These are phyloP conservation scores for Phodopus roborovskii DNA, from an alignment of 2,113 vertebrate species.

Conservation along the genomic window DNA sequence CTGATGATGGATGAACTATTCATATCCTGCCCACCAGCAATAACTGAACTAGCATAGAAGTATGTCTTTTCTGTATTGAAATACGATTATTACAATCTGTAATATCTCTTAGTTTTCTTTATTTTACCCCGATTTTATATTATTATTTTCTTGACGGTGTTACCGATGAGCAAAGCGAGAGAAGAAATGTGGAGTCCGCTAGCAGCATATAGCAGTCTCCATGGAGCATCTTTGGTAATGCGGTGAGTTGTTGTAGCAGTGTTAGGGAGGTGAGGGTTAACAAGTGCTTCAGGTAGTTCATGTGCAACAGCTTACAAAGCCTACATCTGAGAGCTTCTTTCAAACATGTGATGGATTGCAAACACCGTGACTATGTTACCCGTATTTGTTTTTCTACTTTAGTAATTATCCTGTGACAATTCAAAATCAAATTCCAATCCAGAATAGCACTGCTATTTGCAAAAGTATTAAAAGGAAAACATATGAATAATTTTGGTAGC, in stretches of 20 bases:
- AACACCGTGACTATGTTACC: background rate
- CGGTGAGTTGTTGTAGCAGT: background rate
- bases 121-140: background rate
- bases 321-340: background rate
- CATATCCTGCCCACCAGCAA: background rate
- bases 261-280: background rate
- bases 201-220: background rate
- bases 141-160: background rate
- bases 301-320: background rate
- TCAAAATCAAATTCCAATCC: slow-evolving; percentile 55
- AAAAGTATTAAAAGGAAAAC: slow-evolving; percentile 54
- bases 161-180: background rate
- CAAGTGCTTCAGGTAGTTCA: background rate
- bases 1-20: background rate
- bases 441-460: slow-evolving; percentile 50
- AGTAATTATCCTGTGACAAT: background rate
- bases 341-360: background rate
- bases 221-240: background rate
- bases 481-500: background rate
- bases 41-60: too few relatives aligned
- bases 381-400: slow-evolving; percentile 49
- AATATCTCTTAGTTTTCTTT: slow-evolving; percentile 1
- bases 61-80: background rate
- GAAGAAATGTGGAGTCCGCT: slow-evolving; percentile 7
- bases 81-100: background rate